phyloP scores from a whole-genome alignment of 35 echinoderm and acorn worm species.

The Eucidaris tribuloides region DNA sequence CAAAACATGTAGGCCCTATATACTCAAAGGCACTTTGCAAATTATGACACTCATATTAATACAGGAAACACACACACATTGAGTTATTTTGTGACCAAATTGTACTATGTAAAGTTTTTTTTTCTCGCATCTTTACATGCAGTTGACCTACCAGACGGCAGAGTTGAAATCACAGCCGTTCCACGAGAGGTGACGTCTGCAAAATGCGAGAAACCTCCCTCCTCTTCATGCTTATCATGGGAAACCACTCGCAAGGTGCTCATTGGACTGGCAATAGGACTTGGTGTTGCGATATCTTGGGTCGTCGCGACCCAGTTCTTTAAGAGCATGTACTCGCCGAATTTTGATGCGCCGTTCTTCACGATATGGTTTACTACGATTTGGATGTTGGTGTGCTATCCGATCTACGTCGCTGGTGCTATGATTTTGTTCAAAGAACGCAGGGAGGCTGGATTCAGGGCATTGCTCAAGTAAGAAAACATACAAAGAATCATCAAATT shows the following conservation, averaged over 20 bases:
- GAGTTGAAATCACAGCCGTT: too few relatives aligned
- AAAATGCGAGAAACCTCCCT: slow-evolving; percentile 6
- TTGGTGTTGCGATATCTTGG: slow-evolving; percentile 90
- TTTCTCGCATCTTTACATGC: too few relatives aligned
- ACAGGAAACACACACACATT: too few relatives aligned
- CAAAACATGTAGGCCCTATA: too few relatives aligned
- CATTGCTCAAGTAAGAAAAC: slow-evolving; percentile 70
- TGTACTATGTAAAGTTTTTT: too few relatives aligned
- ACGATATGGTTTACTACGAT: slow-evolving; percentile 86
- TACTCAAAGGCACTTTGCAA: too few relatives aligned
- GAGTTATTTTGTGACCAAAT: too few relatives aligned
- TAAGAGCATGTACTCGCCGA: slow-evolving; percentile 77
- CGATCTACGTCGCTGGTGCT: slow-evolving; percentile 70
- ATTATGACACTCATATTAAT: too few relatives aligned
- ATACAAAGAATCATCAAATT: too few relatives aligned
- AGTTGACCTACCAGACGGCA: too few relatives aligned
- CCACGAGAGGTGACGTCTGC: too few relatives aligned
- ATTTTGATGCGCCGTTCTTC: slow-evolving; percentile 88
- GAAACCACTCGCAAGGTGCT: slow-evolving; percentile 41
- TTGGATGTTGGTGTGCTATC: slow-evolving; percentile 93
- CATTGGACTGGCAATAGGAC: slow-evolving; percentile 73
- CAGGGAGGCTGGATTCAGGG: slow-evolving; percentile 35
- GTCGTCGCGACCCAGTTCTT: slow-evolving; percentile 86
- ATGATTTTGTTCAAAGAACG: slow-evolving; percentile 46
- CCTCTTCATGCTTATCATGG: neutral